phyloP scores from a whole-genome alignment of 2,113 vertebrate species.

The Pyrgilauda ruficollis region DNA sequence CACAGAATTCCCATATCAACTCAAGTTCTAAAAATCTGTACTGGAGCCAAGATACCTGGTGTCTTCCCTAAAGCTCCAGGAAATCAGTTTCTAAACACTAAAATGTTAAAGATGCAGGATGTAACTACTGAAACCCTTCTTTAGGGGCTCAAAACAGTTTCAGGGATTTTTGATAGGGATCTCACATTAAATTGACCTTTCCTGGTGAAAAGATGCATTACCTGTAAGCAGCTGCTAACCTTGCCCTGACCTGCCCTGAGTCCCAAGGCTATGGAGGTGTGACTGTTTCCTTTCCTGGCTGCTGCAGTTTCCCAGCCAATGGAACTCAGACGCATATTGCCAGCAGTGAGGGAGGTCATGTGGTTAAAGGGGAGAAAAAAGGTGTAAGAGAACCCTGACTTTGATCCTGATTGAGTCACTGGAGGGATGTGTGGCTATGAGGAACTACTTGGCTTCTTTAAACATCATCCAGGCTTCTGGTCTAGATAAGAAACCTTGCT shows the following conservation, averaged over 20 bases:
- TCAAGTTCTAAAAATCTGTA: conserved; percentile 1
- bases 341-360: not conserved
- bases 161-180: conserved; percentile 50
- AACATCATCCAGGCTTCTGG: not conserved
- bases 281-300: conserved; percentile 11
- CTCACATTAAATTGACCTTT: conserved; percentile 52
- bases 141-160: conserved; percentile 1
- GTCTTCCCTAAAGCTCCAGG: not conserved
- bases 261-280: conserved; percentile 44
- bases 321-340: not conserved
- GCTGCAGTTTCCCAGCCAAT: conserved; percentile 1
- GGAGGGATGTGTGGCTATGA: not conserved
- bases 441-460: not conserved
- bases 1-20: conserved; percentile 14
- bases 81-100: not conserved
- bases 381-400: not conserved
- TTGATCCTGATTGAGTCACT: not conserved
- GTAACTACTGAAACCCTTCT: conserved; percentile 7
- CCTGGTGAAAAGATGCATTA: conserved; percentile 56
- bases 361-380: not conserved
- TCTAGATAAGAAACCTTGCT: not conserved
- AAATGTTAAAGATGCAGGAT: not conserved
- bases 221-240: conserved; percentile 52
- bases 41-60: conserved; percentile 21
- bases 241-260: conserved; percentile 21